Evolutionary conservation across 2,113 vertebrate genomes (phyloP), one percentile per base, ranked within the genome.

Genomic region (Rhinoderma darwinii): DNA sequence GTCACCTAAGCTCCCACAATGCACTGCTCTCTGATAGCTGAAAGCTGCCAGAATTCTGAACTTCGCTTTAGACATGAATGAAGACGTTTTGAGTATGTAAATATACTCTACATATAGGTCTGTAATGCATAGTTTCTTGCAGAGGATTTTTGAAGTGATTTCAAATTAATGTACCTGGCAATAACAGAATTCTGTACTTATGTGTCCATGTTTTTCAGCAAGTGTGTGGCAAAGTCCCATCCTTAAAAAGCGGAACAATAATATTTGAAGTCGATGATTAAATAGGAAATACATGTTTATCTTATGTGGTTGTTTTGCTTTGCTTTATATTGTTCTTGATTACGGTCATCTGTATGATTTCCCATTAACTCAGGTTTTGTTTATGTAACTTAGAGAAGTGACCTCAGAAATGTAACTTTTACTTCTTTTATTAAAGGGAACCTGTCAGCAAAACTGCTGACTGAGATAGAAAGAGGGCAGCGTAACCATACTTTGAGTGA

Each of bases 381-480:
- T 81, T 81, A 18, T 79, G 37, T 78, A 35, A 78, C n/a, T 54
- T 54, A 25, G 47, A 37, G 76, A 78, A 80, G 77, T 59, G 20
- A 77, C 74, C 27, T 50, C 43, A 8, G 9, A 54, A 3, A 35
- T 54, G 27, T 77, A 51, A 51, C 43, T 10, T 12, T 39, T 8
- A 18, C 12, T 15, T 9, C 37, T 25, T 41, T 72, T 72, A 72
- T 41, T 39, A 41, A n/a, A n/a, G n/a, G n/a, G n/a, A n/a, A n/a
- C n/a, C n/a, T n/a, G n/a, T n/a, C n/a, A n/a, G n/a, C n/a, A n/a
- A n/a, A n/a, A n/a, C n/a, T n/a, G n/a, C n/a, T n/a, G n/a, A n/a
- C n/a, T n/a, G n/a, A n/a, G n/a, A n/a, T n/a, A n/a, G n/a, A n/a
- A n/a, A n/a, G n/a, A n/a, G n/a, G n/a, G n/a, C n/a, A n/a, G n/a